Evolutionary conservation across 2,797 vertebrate genomes (phyloP).

Genomic region (Cossypha caffra): DNA sequence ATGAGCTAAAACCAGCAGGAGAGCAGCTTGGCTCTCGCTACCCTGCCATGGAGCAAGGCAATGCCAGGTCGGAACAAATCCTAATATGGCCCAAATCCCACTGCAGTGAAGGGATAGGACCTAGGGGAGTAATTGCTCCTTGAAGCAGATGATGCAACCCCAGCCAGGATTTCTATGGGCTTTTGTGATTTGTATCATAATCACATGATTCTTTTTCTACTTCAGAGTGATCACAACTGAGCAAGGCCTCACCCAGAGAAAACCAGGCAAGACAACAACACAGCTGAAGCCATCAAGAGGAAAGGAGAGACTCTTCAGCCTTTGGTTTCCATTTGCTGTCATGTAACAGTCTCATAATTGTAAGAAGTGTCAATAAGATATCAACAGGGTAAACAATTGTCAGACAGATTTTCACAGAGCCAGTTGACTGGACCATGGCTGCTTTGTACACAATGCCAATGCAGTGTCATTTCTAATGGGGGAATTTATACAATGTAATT

Average conservation of each 20-base stretch:
- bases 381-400: slow-evolving; percentile 66
- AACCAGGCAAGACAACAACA: neutral
- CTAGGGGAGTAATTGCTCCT: neutral
- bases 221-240: neutral
- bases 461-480: slow-evolving; percentile 67
- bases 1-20: neutral
- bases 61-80: neutral
- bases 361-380: slow-evolving; percentile 66
- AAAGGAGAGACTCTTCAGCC: neutral
- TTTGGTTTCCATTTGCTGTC: slow-evolving; percentile 11
- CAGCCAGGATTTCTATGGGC: neutral
- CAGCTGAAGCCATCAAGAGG: neutral
- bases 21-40: neutral
- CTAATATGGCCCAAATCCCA: neutral
- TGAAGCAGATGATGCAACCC: neutral
- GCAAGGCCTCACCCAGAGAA: neutral
- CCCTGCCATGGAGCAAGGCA: neutral
- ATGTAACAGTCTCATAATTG: slow-evolving; percentile 51
- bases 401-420: slow-evolving; percentile 73
- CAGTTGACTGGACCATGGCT: slow-evolving; percentile 59
- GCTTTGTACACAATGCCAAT: slow-evolving; percentile 63
- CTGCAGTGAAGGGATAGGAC: neutral
- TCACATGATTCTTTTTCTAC: neutral
- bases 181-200: neutral
- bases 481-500: slow-evolving; percentile 71